A percentile compares a stretch with the other conserved stretches of the same genome.
Conservation (phyloP, 2,888 invertebrate genomes). For the Caenorhabditis sp. region DNA sequence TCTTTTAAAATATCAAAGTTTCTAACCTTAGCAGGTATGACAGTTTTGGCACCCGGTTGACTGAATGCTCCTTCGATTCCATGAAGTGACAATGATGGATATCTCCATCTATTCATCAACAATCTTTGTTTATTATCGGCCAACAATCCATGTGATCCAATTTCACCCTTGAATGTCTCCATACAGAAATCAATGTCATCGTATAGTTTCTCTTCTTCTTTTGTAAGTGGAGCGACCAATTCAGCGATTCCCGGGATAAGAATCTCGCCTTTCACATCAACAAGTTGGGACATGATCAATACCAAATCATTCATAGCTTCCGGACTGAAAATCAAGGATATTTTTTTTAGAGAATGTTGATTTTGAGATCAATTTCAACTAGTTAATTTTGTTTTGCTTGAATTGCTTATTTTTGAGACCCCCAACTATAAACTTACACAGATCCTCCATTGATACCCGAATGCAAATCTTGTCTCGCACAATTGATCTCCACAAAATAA, state of each 20-base stretch:
- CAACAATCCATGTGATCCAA: conserved; percentile 78
- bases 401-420: background rate
- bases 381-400: background rate
- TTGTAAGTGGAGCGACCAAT: conserved; percentile 78
- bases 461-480: conserved; percentile 88
- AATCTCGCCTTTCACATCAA: conserved; percentile 87
- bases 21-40: conserved; percentile 53
- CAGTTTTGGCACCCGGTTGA: conserved; percentile 89
- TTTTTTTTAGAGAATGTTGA: too few relatives aligned
- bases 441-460: conserved; percentile 95
- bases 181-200: conserved; percentile 83
- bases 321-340: conserved; percentile 71
- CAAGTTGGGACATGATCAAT: conserved; percentile 83
- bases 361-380: too few relatives aligned
- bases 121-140: conserved; percentile 81
- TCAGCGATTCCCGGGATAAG: conserved; percentile 79
- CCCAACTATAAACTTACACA: conserved; percentile 77
- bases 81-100: conserved; percentile 88
- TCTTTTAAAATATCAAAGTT: background rate
- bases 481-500: conserved; percentile 83
- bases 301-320: conserved; percentile 92
- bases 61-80: conserved; percentile 94
- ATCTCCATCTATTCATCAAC: conserved; percentile 93
- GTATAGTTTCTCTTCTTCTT: conserved; percentile 77
- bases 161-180: conserved; percentile 80